A percentile compares a stretch with the other conserved stretches of the same genome.
These are phyloP conservation scores for Lasiurus cinereus DNA, from an alignment of 2,113 vertebrate species.

Conservation along the genomic window DNA sequence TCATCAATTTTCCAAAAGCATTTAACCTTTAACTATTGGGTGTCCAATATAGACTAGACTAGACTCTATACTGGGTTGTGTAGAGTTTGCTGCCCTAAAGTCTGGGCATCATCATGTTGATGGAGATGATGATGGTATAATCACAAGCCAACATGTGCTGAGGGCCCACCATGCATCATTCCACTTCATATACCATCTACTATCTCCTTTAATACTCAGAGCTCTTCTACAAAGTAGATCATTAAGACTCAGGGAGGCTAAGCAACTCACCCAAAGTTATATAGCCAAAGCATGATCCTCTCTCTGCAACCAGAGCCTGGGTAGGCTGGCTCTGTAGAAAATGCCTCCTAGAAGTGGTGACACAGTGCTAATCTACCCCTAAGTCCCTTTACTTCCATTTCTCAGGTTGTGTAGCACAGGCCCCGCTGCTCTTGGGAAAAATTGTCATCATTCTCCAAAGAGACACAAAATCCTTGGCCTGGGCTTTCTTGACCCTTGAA, in stretches of 20 bases:
- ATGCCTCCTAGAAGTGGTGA: not conserved
- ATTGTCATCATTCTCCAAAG: not conserved
- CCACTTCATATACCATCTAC: not conserved
- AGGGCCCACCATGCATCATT: not conserved
- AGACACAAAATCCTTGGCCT: not conserved
- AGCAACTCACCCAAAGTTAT: not conserved
- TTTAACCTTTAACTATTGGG: too few relatives aligned
- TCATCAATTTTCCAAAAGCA: not conserved
- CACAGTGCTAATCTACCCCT: fast-evolving
- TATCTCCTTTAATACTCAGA: not conserved
- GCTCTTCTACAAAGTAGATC: not conserved
- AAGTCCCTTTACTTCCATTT: not conserved
- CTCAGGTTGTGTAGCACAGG: not conserved
- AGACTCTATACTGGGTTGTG: fast-evolving
- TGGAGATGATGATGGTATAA: not conserved
- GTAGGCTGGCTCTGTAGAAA: not conserved
- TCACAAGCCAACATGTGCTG: not conserved
- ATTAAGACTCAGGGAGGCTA: not conserved
- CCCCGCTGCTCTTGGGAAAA: not conserved
- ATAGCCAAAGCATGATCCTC: not conserved
- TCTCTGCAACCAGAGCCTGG: not conserved
- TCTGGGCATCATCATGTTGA: not conserved
- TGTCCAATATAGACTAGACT: too few relatives aligned
- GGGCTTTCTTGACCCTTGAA: conserved; percentile 38
- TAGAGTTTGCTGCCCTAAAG: not conserved